Evolutionary conservation across 2,113 vertebrate species (phyloP), one percentile per base, ranked within the genome.

Genomic region (Gymnarchus niloticus): DNA sequence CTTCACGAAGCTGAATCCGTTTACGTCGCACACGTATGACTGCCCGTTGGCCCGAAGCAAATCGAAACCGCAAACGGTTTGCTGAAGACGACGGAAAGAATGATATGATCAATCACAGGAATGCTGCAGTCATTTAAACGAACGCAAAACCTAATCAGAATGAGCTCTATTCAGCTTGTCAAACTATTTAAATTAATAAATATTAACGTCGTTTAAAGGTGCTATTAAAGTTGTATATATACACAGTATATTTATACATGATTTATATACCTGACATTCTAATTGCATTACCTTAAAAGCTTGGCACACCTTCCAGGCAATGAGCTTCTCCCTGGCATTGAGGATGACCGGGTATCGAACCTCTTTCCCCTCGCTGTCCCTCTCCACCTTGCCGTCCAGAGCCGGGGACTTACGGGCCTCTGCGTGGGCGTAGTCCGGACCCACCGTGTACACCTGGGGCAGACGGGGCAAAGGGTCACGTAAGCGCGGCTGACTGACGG

Each of bases 41-140:
- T 97, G 96, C 81, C 96, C 96, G 87, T 95, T 97, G 89, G 96
- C 96, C 88, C 96, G 96, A 46, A 97, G 92, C 57, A 97, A 93
- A 92, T 97, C 96, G 91, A 97, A 97, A 81, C 96, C 96, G 92
- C 96, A 97, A 88, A 97, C 96, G 9, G 96, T 97, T 97, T 97
- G 96, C 96, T 97, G 91, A 92, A 80, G 91, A 92, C 89, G 9
- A 87, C 81, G 87, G 82, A 80, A 84, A 84, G n/a, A n/a, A n/a
- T n/a, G n/a, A n/a, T n/a, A n/a, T n/a, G n/a, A n/a, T n/a, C n/a
- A n/a, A n/a, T n/a, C n/a, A n/a, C n/a, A n/a, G n/a, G n/a, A n/a
- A n/a, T n/a, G n/a, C n/a, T n/a, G n/a, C n/a, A n/a, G n/a, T n/a
- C n/a, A n/a, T n/a, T n/a, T n/a, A n/a, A n/a, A n/a, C n/a, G n/a